These are phyloP conservation scores for Nycticebus coucang DNA, from an alignment of 2,113 vertebrate species.

Conservation along the genomic window DNA sequence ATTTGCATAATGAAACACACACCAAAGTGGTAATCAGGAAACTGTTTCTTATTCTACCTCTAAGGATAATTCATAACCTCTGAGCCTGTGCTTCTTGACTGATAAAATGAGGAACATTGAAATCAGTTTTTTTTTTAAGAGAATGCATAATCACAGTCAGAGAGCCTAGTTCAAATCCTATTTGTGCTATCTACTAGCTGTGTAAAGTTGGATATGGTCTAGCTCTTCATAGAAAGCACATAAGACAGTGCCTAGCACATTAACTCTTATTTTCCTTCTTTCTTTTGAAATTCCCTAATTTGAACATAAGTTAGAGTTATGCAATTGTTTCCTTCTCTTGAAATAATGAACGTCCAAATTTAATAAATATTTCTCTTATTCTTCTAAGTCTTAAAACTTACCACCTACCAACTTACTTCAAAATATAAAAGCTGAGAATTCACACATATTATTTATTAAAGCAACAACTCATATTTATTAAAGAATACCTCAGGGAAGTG, in stretches of 20 bases:
- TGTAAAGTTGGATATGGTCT: not conserved
- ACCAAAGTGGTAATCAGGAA: not conserved
- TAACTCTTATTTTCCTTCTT: slow-evolving; percentile 12
- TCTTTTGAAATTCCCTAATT: slow-evolving; percentile 39
- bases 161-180: not conserved
- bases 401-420: slow-evolving; percentile 33
- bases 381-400: slow-evolving; percentile 48
- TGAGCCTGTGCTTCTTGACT: not conserved
- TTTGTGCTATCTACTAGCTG: not conserved
- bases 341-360: not conserved
- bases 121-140: not conserved
- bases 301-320: slow-evolving; percentile 37
- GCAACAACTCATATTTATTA: not conserved
- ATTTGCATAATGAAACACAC: not conserved
- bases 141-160: not conserved
- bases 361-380: not conserved
- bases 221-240: not conserved
- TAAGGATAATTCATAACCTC: slow-evolving; percentile 23
- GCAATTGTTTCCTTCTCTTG: slow-evolving; percentile 10
- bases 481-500: not conserved
- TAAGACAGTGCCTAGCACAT: not conserved
- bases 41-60: slow-evolving; percentile 15
- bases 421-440: slow-evolving; percentile 33
- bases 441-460: not conserved
- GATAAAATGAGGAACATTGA: not conserved